phyloP scores from a whole-genome alignment of 2,888 invertebrate species.

The Latheticus oryzae region DNA sequence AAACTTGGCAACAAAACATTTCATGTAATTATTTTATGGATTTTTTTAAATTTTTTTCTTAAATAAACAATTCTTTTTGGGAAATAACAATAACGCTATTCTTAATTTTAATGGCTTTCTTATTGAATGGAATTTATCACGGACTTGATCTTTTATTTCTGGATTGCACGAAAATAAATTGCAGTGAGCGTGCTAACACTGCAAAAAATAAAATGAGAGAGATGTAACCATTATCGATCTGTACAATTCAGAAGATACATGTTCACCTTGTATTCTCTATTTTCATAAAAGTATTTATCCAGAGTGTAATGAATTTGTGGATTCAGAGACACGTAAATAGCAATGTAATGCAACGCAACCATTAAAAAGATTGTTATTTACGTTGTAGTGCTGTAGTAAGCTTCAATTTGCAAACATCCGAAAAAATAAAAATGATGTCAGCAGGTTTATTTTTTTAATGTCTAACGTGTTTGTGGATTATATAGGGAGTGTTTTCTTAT shows the following conservation, averaged over 20 bases:
- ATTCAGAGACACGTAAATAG: too few species aligned
- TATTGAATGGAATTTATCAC: constrained; percentile 32
- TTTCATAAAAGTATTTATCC: constrained; percentile 21
- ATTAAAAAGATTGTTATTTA: too few species aligned
- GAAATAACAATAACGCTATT: constrained; percentile 9
- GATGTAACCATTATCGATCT: constrained; percentile 29
- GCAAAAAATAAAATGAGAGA: constrained; percentile 35
- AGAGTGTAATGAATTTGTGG: background rate
- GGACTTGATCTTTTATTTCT: constrained; percentile 27
- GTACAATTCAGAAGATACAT: constrained; percentile 24
- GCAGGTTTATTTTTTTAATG: too few species aligned
- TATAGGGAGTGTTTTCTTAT: too few species aligned
- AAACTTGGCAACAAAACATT: too few species aligned
- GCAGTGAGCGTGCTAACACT: constrained; percentile 33
- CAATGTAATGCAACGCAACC: too few species aligned
- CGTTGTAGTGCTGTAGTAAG: constrained; percentile 1
- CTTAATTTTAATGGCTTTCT: constrained; percentile 34
- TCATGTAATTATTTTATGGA: too few species aligned
- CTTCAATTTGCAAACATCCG: constrained; percentile 1
- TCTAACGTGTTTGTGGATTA: too few species aligned
- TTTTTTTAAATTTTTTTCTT: too few species aligned
- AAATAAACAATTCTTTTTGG: too few species aligned
- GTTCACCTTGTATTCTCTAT: constrained; percentile 3
- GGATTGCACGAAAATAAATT: constrained; percentile 30
- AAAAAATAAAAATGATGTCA: constrained; percentile 1